Evolutionary conservation across 2,888 invertebrate species (phyloP).

Genomic region (Pheosia gnoma): DNA sequence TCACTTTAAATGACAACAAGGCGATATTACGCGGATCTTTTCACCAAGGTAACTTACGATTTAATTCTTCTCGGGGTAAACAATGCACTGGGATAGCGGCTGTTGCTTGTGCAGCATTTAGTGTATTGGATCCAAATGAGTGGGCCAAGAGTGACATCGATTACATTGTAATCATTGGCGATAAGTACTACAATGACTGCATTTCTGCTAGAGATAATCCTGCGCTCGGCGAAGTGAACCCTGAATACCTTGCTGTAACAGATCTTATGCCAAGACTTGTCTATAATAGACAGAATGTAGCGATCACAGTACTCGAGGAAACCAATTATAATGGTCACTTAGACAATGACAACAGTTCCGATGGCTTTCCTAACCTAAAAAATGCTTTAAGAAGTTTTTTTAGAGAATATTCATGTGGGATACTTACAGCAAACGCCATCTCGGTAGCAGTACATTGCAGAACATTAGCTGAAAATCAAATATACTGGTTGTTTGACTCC

Average conservation of each 20-base stretch:
- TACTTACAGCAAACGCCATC: constrained; percentile 15
- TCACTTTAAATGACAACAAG: constrained; percentile 14
- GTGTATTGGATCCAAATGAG: constrained; percentile 8
- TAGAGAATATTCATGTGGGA: constrained; percentile 10
- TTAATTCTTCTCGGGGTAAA: constrained; percentile 24
- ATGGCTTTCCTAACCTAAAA: constrained; percentile 18
- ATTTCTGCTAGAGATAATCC: constrained; percentile 12
- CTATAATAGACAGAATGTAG: constrained; percentile 16
- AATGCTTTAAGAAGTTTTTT: constrained; percentile 17
- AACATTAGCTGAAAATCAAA: constrained; percentile 10
- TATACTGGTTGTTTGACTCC: constrained; percentile 20
- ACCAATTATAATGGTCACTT: constrained; percentile 13
- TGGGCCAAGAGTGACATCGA: constrained; percentile 19
- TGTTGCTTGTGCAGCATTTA: constrained; percentile 25
- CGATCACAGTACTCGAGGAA: constrained; percentile 11
- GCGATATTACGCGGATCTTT: constrained; percentile 25
- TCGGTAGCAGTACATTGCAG: constrained; percentile 16
- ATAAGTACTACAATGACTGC: constrained; percentile 13
- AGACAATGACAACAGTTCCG: constrained; percentile 8
- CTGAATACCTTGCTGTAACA: constrained; percentile 14
- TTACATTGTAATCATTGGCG: constrained; percentile 16
- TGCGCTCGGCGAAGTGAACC: constrained; percentile 11
- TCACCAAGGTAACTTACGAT: constrained; percentile 25
- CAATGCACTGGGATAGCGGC: constrained; percentile 29
- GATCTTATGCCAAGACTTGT: constrained; percentile 11